Evolutionary conservation across 1,140 invertebrate species (phyloP), one percentile per base, ranked within the genome.

Genomic region (Drosophila sturtevanti): DNA sequence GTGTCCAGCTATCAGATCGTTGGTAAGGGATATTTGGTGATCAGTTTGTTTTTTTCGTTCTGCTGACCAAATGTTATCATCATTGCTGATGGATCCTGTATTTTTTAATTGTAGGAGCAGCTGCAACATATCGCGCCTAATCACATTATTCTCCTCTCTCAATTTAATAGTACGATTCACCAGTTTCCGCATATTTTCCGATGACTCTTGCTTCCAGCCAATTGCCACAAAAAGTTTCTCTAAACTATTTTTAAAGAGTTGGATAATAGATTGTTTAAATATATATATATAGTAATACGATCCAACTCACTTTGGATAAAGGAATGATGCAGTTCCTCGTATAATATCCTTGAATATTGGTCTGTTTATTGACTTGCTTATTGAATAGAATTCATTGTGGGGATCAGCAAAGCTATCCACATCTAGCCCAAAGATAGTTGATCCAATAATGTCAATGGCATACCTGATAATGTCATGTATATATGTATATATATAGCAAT

Each of bases 1-100:
- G 84, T 95, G 94, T 0, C 94, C 94, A 0, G 94, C 92, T 37
- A 93, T 90, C 65, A 93, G 82, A 58, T 93, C 92, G 64, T 93
- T 91, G 2, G 93, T 92, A 75, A 94, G 69, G 0, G 84, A 63
- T 58, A 90, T 90, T 0, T 56, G 7, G 2, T 58, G 52, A 12
- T 89, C 55, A 0, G 51, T 65, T 16, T 14, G 4, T 0, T 69
- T 18, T 4, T 59, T 69, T n/a, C n/a, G n/a, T 35, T 92, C 68
- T 4, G 87, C 67, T 12, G 82, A 62, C 74, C 80, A 90, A 0
- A 77, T 48, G 14, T 68, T 22, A 18, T 90, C 89, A 34, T 92
- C 89, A 0, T 48, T 61, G 24, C 24, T 85, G 10, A 93, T 68
- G 52, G 77, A 71, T 51, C 91, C 92, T 9, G 92, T 92, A 55